These are phyloP conservation scores for Natator depressus DNA, from an alignment of 2,113 vertebrate genomes.

Conservation along the genomic window DNA sequence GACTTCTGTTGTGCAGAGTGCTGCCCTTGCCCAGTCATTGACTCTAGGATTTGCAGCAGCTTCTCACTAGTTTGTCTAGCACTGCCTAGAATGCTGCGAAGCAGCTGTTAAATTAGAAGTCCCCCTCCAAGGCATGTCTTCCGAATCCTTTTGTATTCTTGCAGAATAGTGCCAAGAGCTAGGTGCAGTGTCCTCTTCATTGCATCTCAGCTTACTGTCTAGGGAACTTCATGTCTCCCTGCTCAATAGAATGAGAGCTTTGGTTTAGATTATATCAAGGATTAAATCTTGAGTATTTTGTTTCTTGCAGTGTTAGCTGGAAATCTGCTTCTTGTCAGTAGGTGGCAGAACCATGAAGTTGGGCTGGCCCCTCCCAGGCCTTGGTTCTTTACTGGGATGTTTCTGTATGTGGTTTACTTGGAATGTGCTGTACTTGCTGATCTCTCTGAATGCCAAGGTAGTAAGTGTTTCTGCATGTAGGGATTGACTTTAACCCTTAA, in stretches of 20 bases:
- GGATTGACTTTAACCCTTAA: neutral
- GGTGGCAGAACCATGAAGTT: neutral
- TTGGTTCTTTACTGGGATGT: neutral
- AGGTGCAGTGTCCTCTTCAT: neutral
- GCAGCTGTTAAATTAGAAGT: neutral
- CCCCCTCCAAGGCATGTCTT: neutral
- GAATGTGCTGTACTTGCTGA: neutral
- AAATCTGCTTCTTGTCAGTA: neutral
- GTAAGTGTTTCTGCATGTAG: neutral
- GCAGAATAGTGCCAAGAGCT: neutral
- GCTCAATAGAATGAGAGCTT: neutral
- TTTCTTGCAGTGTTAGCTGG: neutral
- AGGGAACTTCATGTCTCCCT: neutral
- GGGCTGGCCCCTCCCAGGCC: neutral
- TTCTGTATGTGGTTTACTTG: neutral
- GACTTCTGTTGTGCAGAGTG: neutral
- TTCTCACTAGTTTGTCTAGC: neutral
- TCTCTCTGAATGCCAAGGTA: neutral
- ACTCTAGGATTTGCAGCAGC: neutral
- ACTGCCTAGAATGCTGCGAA: neutral
- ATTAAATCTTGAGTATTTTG: neutral
- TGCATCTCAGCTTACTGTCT: neutral
- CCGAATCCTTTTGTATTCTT: accelerated
- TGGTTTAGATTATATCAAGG: neutral
- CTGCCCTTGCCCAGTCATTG: neutral